Evolutionary conservation across 2,888 invertebrate species (phyloP), one percentile per base, ranked within the genome.

Genomic region (Chalcis sispes): DNA sequence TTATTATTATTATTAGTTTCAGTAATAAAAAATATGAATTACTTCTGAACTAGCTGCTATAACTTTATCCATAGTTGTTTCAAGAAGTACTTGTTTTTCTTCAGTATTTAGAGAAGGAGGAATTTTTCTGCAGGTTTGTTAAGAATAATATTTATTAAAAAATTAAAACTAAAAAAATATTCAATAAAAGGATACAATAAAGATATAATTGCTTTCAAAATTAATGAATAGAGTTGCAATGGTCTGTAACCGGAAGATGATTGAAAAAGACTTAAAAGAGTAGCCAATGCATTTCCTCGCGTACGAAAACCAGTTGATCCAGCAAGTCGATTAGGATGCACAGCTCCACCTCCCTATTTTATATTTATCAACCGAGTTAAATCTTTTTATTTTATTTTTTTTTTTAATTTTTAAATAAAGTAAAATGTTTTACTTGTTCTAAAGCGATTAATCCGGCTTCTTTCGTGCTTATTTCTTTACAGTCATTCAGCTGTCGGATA

Each of bases 61-160:
- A 2, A 85, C 83, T 81, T 87, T 87, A 58, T 87, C 86, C 69
- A 87, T 76, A n/a, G 85, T 76, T 0, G 84, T 84, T 48, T 85
- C 83, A 1, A 87, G 79, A n/a, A 87, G 79, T 18, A 85, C 78
- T 74, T 83, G 82, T 61, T 84, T 82, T 69, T 87, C 87, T 3
- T 86, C 85, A 1, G 75, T n/a, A 72, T 25, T 85, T 48, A 87
- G 71, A 0, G 54, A 66, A 15, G 87, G 87, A 4, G 87, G 85
- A 73, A 86, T 77, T 79, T 82, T 81, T 70, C 85, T 86, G 36
- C 65, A 58, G 5, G 25, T 32, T 8, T 2, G 25, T 56, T 56
- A 59, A 61, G 61, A 71, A 36, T 48, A 29, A 18, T 20, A 20
- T 40, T 23, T 25, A 1, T 8, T 1, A 18, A 4, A 13, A 13